Base-by-base conservation (phyloP, 2,797 vertebrate species). In the Helarctos malayanus region DNA sequence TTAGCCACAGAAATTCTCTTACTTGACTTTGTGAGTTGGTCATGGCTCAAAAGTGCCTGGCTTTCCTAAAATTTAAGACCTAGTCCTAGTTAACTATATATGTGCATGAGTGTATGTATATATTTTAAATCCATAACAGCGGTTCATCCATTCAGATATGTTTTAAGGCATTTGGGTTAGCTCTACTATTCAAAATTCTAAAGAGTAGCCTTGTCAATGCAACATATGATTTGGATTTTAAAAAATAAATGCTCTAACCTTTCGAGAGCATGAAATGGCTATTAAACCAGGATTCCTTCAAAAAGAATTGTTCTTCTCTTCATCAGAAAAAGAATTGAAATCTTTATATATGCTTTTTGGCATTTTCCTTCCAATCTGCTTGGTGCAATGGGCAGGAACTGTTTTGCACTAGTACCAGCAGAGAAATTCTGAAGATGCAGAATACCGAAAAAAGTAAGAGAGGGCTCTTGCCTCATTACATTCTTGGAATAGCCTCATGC, bases 391-490 rank as follows among this genome's bases (percentile, higher is more conserved):
- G 7, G 9, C 68, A 93, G 68, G 38, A 52, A 89, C 87, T 56
- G 18, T 52, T 75, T 71, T 5, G 10, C 69, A 29, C 9, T 41
- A 45, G 41, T 32, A 32, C 23, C 38, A 54, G 57, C 14, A 71
- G 57, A 80, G 41, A 75, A 29, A 69, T 96, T 95, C 56, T 94
- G 95, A 94, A 93, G 75, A 97, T 69, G 45, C 7, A 52, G 45
- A 80, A 83, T 59, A 47, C n/a, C 41, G 52, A 89, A 95, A 79
- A 73, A 78, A 45, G 95, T 93, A 38, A 94, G 21, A 75, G 38
- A 92, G 59, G 73, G n/a, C 71, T 93, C 73, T 97, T 97, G 89
- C 81, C 73, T 98, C 79, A 65, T 97, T 96, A 63, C 57, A 83
- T 68, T 90, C 56, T 52, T 92, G 61, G 35, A 94, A 75, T 85